These are phyloP conservation scores for Nannobrachium achirus DNA, from an alignment of 2,113 vertebrate species.

Conservation along the genomic window DNA sequence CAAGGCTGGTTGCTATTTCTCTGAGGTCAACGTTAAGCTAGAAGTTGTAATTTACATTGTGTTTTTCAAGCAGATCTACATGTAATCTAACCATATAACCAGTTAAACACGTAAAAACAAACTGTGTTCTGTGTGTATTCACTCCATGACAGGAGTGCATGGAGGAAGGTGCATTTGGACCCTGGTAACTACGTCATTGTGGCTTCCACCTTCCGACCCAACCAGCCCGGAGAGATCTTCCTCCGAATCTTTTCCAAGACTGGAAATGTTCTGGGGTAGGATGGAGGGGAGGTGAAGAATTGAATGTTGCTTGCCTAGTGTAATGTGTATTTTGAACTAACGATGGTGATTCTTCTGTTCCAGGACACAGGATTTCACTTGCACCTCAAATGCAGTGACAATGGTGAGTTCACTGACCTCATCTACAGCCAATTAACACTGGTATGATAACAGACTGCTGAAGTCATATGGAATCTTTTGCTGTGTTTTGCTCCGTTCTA, in stretches of 20 bases:
- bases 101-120: no score
- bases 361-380: constrained; percentile 74
- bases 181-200: constrained; percentile 79
- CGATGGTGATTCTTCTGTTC: constrained; percentile 35
- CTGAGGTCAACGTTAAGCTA: no score
- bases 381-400: constrained; percentile 59
- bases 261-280: constrained; percentile 78
- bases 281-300: not conserved
- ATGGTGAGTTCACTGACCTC: constrained; percentile 56
- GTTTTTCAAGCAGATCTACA: no score
- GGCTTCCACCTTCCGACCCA: constrained; percentile 73
- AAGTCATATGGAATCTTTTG: not conserved
- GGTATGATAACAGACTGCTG: not conserved
- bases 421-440: not conserved
- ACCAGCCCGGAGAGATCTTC: constrained; percentile 79
- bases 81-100: no score
- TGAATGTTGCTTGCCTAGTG: not conserved
- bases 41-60: no score
- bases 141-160: constrained; percentile 64
- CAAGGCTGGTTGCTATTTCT: no score
- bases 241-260: constrained; percentile 81
- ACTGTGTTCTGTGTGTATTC: not conserved
- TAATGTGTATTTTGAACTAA: not conserved
- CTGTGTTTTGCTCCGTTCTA: constrained; percentile 15
- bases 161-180: constrained; percentile 74